A percentile compares a stretch with the other conserved stretches of the same genome.
phyloP scores from a whole-genome alignment of 2,888 invertebrate species.

The Lasioglossum malachurum region DNA sequence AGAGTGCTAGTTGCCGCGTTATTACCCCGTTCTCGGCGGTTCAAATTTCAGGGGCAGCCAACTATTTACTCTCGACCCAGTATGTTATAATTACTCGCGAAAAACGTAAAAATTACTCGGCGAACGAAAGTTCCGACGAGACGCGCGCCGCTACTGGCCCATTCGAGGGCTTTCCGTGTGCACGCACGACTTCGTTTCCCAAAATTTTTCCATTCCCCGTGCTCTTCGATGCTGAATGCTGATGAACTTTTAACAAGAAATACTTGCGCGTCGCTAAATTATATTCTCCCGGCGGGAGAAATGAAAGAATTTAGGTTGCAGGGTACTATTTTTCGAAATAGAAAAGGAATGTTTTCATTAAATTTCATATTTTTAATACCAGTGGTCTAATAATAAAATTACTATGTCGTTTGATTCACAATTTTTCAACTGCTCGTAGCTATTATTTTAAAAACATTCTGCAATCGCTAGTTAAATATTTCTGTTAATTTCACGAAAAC shows the following conservation, averaged over 20 bases:
- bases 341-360: neutral
- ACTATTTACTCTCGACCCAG: slow-evolving; percentile 42
- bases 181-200: neutral
- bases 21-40: slow-evolving; percentile 56
- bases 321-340: neutral
- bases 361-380: neutral
- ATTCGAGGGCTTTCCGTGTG: slow-evolving; percentile 21
- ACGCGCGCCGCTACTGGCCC: slow-evolving; percentile 10
- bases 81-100: slow-evolving; percentile 54
- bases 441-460: neutral
- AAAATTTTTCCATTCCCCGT: neutral
- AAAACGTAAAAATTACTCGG: slow-evolving; percentile 28
- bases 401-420: no score
- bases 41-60: slow-evolving; percentile 51
- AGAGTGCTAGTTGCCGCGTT: slow-evolving; percentile 47
- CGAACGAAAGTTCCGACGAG: slow-evolving; percentile 49
- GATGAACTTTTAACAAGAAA: neutral
- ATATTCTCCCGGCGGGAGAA: neutral
- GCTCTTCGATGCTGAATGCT: neutral
- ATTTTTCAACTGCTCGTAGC: no score
- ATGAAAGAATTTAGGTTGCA: neutral
- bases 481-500: neutral
- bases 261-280: neutral
- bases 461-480: neutral
- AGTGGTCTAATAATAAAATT: neutral